These are phyloP conservation scores for Poecilia picta DNA, from an alignment of 2,797 vertebrate genomes.

Conservation along the genomic window DNA sequence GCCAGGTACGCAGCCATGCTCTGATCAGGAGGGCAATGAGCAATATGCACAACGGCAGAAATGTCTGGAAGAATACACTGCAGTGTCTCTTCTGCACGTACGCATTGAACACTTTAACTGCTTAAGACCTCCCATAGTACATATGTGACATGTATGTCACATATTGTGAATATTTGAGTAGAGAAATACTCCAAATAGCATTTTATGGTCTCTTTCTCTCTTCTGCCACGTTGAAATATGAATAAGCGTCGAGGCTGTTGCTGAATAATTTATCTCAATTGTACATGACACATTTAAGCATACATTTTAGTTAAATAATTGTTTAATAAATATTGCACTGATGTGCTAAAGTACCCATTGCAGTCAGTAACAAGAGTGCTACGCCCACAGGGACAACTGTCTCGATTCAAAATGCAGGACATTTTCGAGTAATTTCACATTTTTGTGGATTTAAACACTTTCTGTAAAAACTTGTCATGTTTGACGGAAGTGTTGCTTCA, in stretches of 20 bases:
- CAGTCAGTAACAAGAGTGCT: slow-evolving; percentile 24
- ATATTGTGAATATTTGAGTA: not conserved
- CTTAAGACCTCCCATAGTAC: slow-evolving; percentile 64
- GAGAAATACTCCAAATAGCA: not conserved
- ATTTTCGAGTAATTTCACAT: slow-evolving; percentile 33
- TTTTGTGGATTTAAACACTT: slow-evolving; percentile 44
- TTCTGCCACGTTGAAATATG: slow-evolving; percentile 25
- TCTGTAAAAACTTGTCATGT: slow-evolving; percentile 54
- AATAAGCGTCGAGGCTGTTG: slow-evolving; percentile 14
- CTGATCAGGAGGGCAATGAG: slow-evolving; percentile 62
- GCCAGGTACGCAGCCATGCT: slow-evolving; percentile 83
- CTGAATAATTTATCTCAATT: slow-evolving; percentile 49
- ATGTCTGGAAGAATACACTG: slow-evolving; percentile 76
- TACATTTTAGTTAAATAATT: slow-evolving; percentile 54
- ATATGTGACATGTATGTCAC: not conserved
- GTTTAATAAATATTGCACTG: slow-evolving; percentile 60
- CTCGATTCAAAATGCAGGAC: slow-evolving; percentile 32
- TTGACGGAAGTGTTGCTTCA: slow-evolving; percentile 67
- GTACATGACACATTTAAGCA: slow-evolving; percentile 55
- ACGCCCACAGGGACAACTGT: slow-evolving; percentile 40
- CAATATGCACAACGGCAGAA: slow-evolving; percentile 74
- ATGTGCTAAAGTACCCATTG: slow-evolving; percentile 41
- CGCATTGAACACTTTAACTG: slow-evolving; percentile 74
- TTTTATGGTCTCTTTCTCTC: slow-evolving; percentile 2
- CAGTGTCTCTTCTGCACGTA: slow-evolving; percentile 66